Conservation (phyloP, 2,797 vertebrate genomes). For the Myotis myotis region DNA sequence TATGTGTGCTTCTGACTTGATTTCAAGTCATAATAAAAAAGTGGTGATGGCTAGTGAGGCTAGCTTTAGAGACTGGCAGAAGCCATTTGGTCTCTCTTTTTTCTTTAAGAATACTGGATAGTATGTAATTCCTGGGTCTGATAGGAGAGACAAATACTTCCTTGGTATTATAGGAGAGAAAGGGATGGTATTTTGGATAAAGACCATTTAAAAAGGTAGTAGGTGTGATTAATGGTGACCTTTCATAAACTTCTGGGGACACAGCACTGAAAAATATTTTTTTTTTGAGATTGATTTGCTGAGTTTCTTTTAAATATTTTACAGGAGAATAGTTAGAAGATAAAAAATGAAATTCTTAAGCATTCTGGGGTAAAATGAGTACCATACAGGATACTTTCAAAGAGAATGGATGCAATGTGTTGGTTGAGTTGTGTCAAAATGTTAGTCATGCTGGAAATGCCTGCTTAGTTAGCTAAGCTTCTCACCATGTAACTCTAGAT, state of each 20-base stretch:
- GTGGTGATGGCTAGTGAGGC: not conserved
- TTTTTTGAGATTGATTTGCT: not conserved
- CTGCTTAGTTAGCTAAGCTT: not conserved
- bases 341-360: slow-evolving; percentile 19
- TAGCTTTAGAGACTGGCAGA: not conserved
- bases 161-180: not conserved
- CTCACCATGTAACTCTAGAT: not conserved
- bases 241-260: not conserved
- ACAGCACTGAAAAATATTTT: not conserved
- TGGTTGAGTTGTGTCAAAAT: not conserved
- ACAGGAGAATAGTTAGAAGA: not conserved
- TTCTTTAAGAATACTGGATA: not conserved
- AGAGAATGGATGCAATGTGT: not conserved
- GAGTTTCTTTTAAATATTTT: not conserved
- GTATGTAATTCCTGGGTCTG: not conserved
- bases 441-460: not conserved
- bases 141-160: not conserved
- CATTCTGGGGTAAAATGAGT: not conserved
- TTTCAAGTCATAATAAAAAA: not conserved
- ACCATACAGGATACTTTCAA: not conserved
- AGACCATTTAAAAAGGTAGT: not conserved
- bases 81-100: not conserved
- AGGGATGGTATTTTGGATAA: not conserved
- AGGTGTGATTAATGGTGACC: not conserved
- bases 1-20: not conserved